Base-by-base conservation (phyloP, 2,888 invertebrate genomes). In the Ischnura elegans region DNA sequence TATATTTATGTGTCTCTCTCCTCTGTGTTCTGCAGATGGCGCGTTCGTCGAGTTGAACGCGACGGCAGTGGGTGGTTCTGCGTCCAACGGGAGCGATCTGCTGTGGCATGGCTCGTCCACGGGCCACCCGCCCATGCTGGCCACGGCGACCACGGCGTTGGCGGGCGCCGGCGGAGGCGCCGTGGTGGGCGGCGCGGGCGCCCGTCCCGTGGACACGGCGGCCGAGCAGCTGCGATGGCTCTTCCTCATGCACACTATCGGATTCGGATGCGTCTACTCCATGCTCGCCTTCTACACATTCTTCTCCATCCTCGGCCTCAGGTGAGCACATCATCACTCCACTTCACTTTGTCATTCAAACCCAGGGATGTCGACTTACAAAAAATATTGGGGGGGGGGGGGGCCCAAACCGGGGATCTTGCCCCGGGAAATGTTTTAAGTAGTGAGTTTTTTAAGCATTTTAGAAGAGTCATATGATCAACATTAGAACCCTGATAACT, bases 211-310 rank as follows among this genome's bases (percentile, higher is more conserved):
- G 95, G 94, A 94, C 55, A 95, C 95, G 29, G 96, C 96, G 45
- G 96, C 96, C 94, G 96, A 96, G 95, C 95, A 96, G 93, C 95
- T 97, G 94, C 95, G 95, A 94, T 96, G 96, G 96, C 96, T 96
- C 84, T 97, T 97, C 95, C 96, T 96, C 93, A 95, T 97, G 76
- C 97, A 97, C 95, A 96, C 96, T 29, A 97, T 97, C 95, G 96
- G 97, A 87, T 96, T 97, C 94, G 97, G 96, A 94, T 96, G 96
- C 94, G 96, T 97, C 94, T 97, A 97, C 95, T 96, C 96, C 95
- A 95, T 96, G 95, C 96, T 97, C 93, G 96, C 97, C 93, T 96
- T 97, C 95, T 96, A 96, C 95, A 96, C 96, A 87, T 96, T 97
- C 95, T 96, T 96, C 95, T 96, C 97, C 93, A 96, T 96, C 94